These are phyloP conservation scores for Verasper variegatus DNA, from an alignment of 2,113 vertebrate species.

Conservation along the genomic window DNA sequence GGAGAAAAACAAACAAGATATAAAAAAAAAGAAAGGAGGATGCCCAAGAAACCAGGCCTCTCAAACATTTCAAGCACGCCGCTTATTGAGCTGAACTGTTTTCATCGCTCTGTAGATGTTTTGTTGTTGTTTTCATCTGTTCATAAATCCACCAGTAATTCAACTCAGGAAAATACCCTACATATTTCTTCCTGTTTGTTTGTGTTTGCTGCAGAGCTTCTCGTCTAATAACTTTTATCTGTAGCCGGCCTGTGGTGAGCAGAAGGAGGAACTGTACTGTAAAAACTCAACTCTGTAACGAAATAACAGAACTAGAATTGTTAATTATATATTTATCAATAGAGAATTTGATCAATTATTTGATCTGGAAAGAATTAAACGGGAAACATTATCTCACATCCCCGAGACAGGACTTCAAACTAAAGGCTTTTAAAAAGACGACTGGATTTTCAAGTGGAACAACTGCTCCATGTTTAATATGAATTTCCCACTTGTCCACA, in stretches of 20 bases:
- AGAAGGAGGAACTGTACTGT: constrained; percentile 8
- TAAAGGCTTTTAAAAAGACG: too few relatives aligned
- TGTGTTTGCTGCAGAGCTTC: constrained; percentile 51
- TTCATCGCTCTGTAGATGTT: constrained; percentile 72
- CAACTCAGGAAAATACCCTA: constrained; percentile 51
- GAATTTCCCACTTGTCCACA: too few relatives aligned
- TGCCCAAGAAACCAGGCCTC: constrained; percentile 74
- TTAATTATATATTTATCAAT: background rate
- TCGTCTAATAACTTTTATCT: constrained; percentile 48
- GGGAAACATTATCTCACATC: background rate
- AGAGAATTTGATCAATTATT: too few relatives aligned
- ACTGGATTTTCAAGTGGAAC: background rate
- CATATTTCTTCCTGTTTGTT: constrained; percentile 55
- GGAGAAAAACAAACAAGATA: constrained; percentile 82
- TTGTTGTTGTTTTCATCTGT: constrained; percentile 77
- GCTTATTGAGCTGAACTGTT: constrained; percentile 68
- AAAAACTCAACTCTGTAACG: background rate
- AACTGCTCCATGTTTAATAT: too few relatives aligned
- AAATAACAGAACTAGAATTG: background rate
- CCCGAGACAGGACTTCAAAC: background rate
- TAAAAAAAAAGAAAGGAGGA: constrained; percentile 66
- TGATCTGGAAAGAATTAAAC: background rate
- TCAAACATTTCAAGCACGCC: constrained; percentile 73
- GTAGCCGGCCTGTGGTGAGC: constrained; percentile 1
- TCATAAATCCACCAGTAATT: constrained; percentile 73